Evolutionary conservation across 2,797 vertebrate species (phyloP).

Genomic region (Acanthurus lineatus): DNA sequence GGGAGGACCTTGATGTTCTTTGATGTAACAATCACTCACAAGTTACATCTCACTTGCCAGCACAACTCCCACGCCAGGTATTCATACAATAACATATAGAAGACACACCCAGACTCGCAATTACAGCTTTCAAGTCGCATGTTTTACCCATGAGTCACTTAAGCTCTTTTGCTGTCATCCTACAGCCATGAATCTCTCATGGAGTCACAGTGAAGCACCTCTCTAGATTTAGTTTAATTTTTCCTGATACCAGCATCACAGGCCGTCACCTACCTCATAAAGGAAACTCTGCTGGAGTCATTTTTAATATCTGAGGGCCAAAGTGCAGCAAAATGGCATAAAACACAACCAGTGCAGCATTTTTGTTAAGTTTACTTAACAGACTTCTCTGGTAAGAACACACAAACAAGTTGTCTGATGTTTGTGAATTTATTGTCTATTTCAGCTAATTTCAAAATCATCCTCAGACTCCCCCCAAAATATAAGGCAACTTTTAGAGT

Average conservation of each 20-base stretch:
- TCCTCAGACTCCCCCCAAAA: no score
- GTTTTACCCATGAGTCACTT: constrained; percentile 2
- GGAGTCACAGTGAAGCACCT: constrained; percentile 20
- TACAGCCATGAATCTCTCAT: constrained; percentile 1
- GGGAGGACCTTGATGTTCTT: background rate
- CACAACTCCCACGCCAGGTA: background rate
- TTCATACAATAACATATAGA: background rate
- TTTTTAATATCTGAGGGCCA: no score
- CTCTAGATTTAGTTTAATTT: background rate
- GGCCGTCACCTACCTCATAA: background rate
- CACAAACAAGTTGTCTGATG: no score
- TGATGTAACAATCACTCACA: background rate
- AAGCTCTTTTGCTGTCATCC: background rate
- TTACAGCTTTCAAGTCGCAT: background rate
- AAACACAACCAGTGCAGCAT: no score
- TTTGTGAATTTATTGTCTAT: no score
- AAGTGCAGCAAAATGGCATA: no score
- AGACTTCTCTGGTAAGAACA: no score
- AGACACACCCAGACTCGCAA: background rate
- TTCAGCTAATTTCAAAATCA: no score
- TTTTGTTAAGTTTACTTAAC: no score
- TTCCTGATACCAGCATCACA: constrained; percentile 1
- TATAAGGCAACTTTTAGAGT: no score
- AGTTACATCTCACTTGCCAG: background rate
- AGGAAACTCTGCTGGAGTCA: no score